A percentile compares a stretch with the other conserved stretches of the same genome.
phyloP scores from a whole-genome alignment of 37 sponge, comb jelly and placozoan species.

The Ephydatia muelleri region DNA sequence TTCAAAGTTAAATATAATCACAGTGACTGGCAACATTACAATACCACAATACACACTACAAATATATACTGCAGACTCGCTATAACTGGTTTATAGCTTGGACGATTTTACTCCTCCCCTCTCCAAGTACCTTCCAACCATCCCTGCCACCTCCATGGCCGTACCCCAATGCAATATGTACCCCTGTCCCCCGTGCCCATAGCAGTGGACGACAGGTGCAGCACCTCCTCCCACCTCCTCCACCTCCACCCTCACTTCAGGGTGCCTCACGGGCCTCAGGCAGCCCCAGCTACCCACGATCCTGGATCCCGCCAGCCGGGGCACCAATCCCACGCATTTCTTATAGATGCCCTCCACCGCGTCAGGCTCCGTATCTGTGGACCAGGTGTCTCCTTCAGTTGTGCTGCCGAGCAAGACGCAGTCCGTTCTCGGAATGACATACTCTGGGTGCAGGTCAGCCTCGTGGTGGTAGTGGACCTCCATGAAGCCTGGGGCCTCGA shows the following conservation, averaged over 20 bases:
- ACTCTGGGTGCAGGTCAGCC: not conserved
- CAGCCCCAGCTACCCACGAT: slow-evolving; percentile 41
- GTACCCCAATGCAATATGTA: slow-evolving; percentile 67
- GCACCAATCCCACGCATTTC: slow-evolving; percentile 6
- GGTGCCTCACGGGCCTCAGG: slow-evolving; percentile 36
- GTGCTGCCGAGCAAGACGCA: slow-evolving; percentile 31
- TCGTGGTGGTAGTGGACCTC: not conserved
- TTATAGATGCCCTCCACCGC: not conserved
- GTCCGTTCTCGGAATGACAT: slow-evolving; percentile 32
- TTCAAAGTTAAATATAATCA: too few relatives aligned
- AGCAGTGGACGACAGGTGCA: slow-evolving; percentile 63
- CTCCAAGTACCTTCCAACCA: too few relatives aligned
- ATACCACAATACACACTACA: not conserved
- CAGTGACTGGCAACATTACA: too few relatives aligned
- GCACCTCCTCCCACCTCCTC: slow-evolving; percentile 6
- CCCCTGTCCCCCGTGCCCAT: slow-evolving; percentile 83
- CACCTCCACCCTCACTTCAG: slow-evolving; percentile 23
- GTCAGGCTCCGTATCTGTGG: not conserved
- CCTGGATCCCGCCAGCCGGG: slow-evolving; percentile 20
- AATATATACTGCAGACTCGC: not conserved
- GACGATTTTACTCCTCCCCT: not conserved
- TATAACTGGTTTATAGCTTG: not conserved
- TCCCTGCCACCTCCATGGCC: slow-evolving; percentile 41
- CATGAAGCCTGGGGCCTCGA: slow-evolving; percentile 54
- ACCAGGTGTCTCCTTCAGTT: not conserved